A percentile compares a stretch with the other conserved stretches of the same genome.
Conservation (phyloP, 53 echinoderm and acorn worm species). For the Stichopus horrens region DNA sequence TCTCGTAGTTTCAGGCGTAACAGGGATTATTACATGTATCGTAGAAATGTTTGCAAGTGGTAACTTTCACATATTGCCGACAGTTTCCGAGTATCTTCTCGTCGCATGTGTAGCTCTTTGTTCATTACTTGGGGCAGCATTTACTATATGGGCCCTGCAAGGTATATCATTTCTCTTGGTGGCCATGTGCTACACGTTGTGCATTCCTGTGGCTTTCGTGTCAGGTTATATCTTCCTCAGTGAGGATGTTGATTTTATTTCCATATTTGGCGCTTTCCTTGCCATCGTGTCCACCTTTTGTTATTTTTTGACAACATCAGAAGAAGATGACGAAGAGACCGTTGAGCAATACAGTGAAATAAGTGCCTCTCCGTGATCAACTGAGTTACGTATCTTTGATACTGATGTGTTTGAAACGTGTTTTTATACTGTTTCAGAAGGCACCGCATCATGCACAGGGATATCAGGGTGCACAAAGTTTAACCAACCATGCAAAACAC, state of each 20-base stretch:
- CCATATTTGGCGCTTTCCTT: neutral
- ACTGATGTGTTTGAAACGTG: too few species aligned
- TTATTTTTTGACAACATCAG: neutral
- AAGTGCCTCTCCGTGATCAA: too few species aligned
- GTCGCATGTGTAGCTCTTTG: neutral
- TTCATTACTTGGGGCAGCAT: neutral
- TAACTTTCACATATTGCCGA: neutral
- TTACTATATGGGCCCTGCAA: neutral
- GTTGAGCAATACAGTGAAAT: too few species aligned
- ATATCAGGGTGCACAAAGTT: too few species aligned
- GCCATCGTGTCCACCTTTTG: neutral
- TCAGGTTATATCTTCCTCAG: neutral
- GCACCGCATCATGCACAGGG: too few species aligned
- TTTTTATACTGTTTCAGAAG: too few species aligned
- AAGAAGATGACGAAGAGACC: too few species aligned
- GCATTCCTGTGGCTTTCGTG: neutral
- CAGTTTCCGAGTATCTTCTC: neutral
- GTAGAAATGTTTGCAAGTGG: neutral
- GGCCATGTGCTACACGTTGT: neutral
- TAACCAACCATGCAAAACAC: too few species aligned
- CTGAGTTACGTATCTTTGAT: too few species aligned
- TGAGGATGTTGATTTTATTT: neutral
- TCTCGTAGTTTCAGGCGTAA: neutral
- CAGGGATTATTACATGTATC: neutral
- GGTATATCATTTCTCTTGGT: neutral